A percentile compares a stretch with the other conserved stretches of the same genome.
These are phyloP conservation scores for Ernsta delagoae DNA, from an alignment of 2,888 invertebrate species.

Conservation along the genomic window DNA sequence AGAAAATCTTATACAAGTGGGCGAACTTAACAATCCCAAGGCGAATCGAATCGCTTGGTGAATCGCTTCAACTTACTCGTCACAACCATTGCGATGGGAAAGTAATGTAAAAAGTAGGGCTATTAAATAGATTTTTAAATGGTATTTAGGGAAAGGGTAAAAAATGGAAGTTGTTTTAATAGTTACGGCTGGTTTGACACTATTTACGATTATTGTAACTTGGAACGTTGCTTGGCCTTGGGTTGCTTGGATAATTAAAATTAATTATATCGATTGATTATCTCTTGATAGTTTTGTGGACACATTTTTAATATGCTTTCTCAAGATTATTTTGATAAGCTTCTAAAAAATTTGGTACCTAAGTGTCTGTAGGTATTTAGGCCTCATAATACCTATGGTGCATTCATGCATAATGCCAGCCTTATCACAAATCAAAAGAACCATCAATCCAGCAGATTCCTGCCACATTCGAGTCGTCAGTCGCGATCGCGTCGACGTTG, in stretches of 20 bases:
- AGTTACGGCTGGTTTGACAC: constrained; percentile 36
- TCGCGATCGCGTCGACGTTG: constrained; percentile 34
- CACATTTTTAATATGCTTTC: too few relatives aligned
- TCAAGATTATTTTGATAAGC: too few relatives aligned
- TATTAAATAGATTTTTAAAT: constrained; percentile 54
- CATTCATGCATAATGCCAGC: constrained; percentile 34
- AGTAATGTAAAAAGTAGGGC: constrained; percentile 54
- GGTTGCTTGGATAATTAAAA: background rate
- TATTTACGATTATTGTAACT: constrained; percentile 30
- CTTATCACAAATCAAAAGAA: constrained; percentile 46
- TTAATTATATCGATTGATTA: background rate
- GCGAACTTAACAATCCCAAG: constrained; percentile 54
- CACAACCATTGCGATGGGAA: constrained; percentile 63
- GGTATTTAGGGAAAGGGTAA: constrained; percentile 47
- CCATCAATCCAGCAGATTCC: constrained; percentile 71
- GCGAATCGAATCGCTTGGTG: constrained; percentile 68
- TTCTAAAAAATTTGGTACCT: too few relatives aligned
- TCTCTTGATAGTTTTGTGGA: background rate
- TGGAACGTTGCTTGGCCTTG: constrained; percentile 2
- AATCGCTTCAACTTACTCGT: constrained; percentile 62
- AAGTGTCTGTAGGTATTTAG: background rate
- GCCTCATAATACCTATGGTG: background rate
- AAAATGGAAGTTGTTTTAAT: constrained; percentile 33
- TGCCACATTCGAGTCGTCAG: constrained; percentile 11
- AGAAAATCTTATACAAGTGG: constrained; percentile 63